Conservation (phyloP, 2,797 vertebrate genomes). For the Euphonia xanthogaster region DNA sequence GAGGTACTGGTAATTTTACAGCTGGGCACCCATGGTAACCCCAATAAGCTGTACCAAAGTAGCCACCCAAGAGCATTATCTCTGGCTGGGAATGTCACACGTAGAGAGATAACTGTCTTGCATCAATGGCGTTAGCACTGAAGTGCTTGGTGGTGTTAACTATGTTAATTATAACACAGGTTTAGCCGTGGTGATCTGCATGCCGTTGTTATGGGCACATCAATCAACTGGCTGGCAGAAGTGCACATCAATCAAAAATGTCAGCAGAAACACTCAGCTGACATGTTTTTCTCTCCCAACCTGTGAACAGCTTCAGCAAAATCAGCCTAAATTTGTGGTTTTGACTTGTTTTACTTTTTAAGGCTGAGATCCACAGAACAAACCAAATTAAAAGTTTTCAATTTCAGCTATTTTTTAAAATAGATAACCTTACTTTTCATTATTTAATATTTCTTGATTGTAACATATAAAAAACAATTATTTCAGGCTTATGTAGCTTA, state of each 20-base stretch:
- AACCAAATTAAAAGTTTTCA: neutral
- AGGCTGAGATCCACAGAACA: neutral
- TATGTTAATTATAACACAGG: neutral
- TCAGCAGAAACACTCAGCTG: neutral
- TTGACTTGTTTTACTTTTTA: neutral
- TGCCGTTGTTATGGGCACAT: neutral
- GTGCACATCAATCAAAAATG: neutral
- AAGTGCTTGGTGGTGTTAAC: neutral
- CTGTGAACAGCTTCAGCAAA: neutral
- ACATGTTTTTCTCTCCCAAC: neutral
- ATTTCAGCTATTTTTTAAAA: neutral
- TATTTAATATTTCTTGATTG: neutral
- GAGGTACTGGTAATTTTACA: neutral
- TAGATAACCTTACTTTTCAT: neutral
- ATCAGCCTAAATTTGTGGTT: neutral
- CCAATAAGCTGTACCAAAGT: too few relatives aligned
- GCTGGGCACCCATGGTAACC: neutral
- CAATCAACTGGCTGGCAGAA: too few relatives aligned
- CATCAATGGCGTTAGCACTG: neutral
- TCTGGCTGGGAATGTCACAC: neutral
- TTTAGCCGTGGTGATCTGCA: neutral
- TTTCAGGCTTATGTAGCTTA: neutral
- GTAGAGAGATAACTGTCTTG: neutral
- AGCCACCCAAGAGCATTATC: neutral
- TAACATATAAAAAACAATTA: neutral